Conservation (phyloP, 2,888 invertebrate genomes). For the Eristalis tenax region DNA sequence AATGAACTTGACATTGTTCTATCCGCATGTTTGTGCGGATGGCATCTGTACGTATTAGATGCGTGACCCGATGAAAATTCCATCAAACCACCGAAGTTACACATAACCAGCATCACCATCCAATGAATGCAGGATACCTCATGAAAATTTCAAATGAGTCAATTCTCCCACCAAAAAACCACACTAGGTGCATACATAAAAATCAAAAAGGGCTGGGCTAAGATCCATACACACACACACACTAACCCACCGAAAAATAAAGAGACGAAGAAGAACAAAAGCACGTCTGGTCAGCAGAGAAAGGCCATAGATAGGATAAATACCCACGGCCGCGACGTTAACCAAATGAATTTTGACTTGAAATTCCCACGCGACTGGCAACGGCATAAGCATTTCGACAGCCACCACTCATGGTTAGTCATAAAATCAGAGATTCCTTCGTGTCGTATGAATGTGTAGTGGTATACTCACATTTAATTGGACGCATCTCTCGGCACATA, state of each 20-base stretch:
- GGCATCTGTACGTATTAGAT: slow-evolving; percentile 13
- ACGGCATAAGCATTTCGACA: background rate
- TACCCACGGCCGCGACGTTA: background rate
- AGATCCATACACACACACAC: background rate
- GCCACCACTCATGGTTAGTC: background rate
- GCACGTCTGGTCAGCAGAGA: background rate
- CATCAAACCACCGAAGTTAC: slow-evolving; percentile 25
- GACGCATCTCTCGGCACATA: slow-evolving; percentile 6
- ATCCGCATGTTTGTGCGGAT: slow-evolving; percentile 11
- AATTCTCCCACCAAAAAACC: slow-evolving; percentile 30
- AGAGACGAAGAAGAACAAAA: background rate
- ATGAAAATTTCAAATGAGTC: slow-evolving; percentile 71
- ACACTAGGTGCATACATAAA: background rate
- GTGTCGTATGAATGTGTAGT: background rate
- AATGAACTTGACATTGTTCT: slow-evolving; percentile 71
- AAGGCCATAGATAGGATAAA: background rate
- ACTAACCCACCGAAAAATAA: background rate
- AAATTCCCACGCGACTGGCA: background rate
- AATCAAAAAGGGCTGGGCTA: slow-evolving; percentile 61
- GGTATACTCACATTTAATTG: slow-evolving; percentile 51
- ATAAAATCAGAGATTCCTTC: background rate
- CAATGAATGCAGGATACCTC: slow-evolving; percentile 60
- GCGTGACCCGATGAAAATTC: slow-evolving; percentile 62
- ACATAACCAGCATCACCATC: slow-evolving; percentile 25
- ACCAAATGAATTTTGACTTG: background rate